Percentiles rank a stretch among this genome's conserved stretches.
These are phyloP conservation scores for Odontesthes bonariensis DNA, from an alignment of 2,113 vertebrate species.

Conservation along the genomic window DNA sequence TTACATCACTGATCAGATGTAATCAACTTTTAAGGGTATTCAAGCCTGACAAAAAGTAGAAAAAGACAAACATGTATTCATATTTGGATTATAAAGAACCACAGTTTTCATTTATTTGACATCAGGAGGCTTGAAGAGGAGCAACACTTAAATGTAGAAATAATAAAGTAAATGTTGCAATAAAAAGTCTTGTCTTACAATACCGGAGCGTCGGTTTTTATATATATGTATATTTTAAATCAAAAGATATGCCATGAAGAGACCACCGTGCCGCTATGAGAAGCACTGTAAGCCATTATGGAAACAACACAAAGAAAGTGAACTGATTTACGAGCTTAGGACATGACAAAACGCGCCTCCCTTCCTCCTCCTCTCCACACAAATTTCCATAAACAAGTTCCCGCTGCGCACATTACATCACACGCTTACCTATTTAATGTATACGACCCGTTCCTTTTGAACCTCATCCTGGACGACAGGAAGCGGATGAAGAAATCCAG, in stretches of 20 bases:
- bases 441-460: constrained; percentile 80
- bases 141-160: too few species aligned
- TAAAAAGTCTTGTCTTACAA: not conserved
- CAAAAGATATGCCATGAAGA: not conserved
- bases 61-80: not conserved
- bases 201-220: too few species aligned
- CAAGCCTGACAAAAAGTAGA: too few species aligned
- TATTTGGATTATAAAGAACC: not conserved
- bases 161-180: not conserved
- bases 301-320: not conserved
- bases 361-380: not conserved
- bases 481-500: constrained; percentile 82
- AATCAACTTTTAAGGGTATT: not conserved
- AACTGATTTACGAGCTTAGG: constrained; percentile 32
- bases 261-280: not conserved
- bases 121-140: too few species aligned
- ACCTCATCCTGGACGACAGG: constrained; percentile 81
- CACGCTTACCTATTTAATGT: constrained; percentile 77
- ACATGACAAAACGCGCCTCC: not conserved
- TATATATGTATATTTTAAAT: too few species aligned
- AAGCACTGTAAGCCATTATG: not conserved
- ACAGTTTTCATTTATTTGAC: not conserved
- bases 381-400: constrained; percentile 21
- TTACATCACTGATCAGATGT: not conserved
- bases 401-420: constrained; percentile 6